Conservation (phyloP, 2,888 invertebrate species). For the Lumbricus terrestris region DNA sequence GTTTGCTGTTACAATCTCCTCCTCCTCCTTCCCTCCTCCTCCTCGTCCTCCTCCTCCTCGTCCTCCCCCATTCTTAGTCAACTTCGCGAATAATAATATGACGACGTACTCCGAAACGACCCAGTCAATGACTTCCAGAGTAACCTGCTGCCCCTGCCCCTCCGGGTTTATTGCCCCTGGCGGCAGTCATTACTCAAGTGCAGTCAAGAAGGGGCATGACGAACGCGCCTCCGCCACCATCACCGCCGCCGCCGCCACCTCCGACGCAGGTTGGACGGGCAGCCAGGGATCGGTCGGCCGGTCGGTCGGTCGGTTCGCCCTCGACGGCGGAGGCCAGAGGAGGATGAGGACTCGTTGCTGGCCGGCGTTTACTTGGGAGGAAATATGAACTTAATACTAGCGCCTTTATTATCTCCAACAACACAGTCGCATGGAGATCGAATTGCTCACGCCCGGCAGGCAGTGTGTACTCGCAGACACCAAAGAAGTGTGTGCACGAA, state of each 20-base stretch:
- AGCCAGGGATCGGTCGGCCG: neutral
- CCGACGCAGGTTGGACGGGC: neutral
- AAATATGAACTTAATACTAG: slow-evolving; percentile 3
- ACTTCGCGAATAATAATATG: neutral
- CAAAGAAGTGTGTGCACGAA: slow-evolving; percentile 3
- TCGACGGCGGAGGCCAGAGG: neutral
- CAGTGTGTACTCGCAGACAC: neutral
- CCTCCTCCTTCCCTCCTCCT: no score
- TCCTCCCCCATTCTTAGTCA: neutral
- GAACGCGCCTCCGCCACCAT: no score
- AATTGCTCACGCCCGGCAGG: neutral
- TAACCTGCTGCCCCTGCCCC: neutral
- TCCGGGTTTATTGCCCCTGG: neutral
- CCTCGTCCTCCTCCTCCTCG: no score
- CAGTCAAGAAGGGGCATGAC: neutral
- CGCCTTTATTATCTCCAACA: neutral
- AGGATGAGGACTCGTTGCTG: neutral
- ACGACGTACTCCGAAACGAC: neutral
- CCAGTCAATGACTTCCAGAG: neutral
- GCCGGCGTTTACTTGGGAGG: slow-evolving; percentile 3
- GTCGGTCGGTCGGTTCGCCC: neutral
- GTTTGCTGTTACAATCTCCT: neutral
- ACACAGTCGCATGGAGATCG: slow-evolving; percentile 3
- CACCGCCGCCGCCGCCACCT: no score
- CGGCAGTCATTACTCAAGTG: neutral